Percentiles rank a stretch among this genome's conserved stretches.
These are phyloP conservation scores for Sula dactylatra DNA, from an alignment of 2,113 vertebrate genomes.

Conservation along the genomic window DNA sequence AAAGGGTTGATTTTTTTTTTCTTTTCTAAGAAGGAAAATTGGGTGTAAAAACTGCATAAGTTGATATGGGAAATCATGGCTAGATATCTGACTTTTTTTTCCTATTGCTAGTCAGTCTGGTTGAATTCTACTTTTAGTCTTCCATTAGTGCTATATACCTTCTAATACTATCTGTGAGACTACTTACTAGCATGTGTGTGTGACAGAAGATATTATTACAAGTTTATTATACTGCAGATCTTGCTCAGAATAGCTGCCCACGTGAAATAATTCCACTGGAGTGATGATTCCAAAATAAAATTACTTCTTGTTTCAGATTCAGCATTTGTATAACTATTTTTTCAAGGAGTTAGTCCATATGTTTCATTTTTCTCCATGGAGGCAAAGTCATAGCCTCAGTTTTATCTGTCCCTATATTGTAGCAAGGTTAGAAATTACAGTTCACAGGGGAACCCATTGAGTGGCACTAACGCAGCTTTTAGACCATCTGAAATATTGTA, in stretches of 20 bases:
- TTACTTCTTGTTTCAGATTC: not conserved
- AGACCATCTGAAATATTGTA: not conserved
- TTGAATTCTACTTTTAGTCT: not conserved
- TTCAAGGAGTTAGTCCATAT: not conserved
- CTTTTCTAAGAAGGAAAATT: not conserved
- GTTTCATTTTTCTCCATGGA: not conserved
- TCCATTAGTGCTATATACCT: not conserved
- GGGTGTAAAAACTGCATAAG: not conserved
- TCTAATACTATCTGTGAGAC: not conserved
- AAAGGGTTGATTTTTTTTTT: not conserved
- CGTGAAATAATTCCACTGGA: not conserved
- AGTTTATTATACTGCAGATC: not conserved
- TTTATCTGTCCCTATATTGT: not conserved
- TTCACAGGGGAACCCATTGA: not conserved
- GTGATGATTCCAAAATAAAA: not conserved
- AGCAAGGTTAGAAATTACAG: not conserved
- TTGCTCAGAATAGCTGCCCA: not conserved
- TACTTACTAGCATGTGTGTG: not conserved
- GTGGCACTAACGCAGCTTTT: not conserved
- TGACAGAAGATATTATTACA: not conserved
- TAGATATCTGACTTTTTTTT: not conserved
- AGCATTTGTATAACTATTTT: not conserved
- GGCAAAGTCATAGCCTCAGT: not conserved
- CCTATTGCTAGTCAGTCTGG: not conserved
- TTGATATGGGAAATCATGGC: not conserved